These are phyloP conservation scores for Mycteria americana DNA, from an alignment of 2,797 vertebrate species.

Conservation along the genomic window DNA sequence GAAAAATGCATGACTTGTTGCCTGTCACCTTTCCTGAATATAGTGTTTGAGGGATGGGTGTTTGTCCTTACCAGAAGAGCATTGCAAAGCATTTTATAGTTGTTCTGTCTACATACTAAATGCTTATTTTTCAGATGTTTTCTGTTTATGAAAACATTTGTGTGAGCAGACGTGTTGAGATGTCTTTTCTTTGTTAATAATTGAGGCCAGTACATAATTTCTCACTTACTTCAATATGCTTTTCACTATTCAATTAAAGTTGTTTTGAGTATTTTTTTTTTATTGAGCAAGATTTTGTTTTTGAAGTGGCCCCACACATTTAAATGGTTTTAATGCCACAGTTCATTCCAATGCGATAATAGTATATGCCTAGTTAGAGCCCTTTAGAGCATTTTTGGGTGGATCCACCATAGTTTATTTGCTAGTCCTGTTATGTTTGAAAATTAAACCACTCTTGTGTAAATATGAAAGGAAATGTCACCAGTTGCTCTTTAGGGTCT, in stretches of 20 bases:
- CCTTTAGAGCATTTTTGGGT: not conserved
- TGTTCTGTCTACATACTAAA: not conserved
- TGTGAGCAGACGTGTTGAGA: slow-evolving; percentile 40
- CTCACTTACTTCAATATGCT: slow-evolving; percentile 54
- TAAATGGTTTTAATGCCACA: slow-evolving; percentile 17
- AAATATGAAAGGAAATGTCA: not conserved
- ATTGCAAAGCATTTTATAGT: not conserved
- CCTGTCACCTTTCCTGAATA: not conserved
- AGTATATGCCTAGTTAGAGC: not conserved
- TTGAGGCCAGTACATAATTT: slow-evolving; percentile 17
- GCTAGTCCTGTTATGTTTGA: not conserved
- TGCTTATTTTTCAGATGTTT: slow-evolving; percentile 47
- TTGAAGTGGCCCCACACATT: slow-evolving; percentile 29
- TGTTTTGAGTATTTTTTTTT: slow-evolving; percentile 18
- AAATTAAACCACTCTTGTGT: not conserved
- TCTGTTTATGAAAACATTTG: slow-evolving; percentile 33
- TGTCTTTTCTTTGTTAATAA: slow-evolving; percentile 41
- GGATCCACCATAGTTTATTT: not conserved
- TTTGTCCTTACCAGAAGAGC: not conserved
- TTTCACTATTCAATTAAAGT: slow-evolving; percentile 56
- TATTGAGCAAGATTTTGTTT: slow-evolving; percentile 41
- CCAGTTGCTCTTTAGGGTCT: not conserved
- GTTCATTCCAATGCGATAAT: slow-evolving; percentile 14
- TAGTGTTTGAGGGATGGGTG: not conserved
- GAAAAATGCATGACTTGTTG: not conserved